Percentiles rank a stretch among this genome's conserved stretches.
These are phyloP conservation scores for Cheilosia scutellata DNA, from an alignment of 2,888 invertebrate species.

Conservation along the genomic window DNA sequence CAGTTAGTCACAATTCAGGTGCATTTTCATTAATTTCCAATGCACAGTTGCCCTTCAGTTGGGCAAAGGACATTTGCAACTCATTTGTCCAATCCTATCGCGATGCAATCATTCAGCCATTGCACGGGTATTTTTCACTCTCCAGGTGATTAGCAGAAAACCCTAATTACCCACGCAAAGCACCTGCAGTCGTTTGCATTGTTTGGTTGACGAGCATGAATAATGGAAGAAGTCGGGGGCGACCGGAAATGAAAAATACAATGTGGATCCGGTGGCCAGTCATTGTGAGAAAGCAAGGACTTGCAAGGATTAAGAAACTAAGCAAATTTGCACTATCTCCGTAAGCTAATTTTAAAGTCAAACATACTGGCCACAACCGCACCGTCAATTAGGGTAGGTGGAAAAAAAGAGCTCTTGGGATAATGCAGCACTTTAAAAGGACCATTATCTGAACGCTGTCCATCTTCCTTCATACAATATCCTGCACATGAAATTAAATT, in stretches of 20 bases:
- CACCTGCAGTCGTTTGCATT: slow-evolving; percentile 37
- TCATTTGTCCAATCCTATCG: slow-evolving; percentile 66
- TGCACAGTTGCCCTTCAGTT: neutral
- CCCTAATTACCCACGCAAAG: slow-evolving; percentile 55
- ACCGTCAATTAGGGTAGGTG: slow-evolving; percentile 7
- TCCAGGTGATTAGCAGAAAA: slow-evolving; percentile 53
- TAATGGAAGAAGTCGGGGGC: slow-evolving; percentile 16
- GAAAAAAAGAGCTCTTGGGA: slow-evolving; percentile 13
- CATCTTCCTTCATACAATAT: slow-evolving; percentile 4
- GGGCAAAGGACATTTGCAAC: slow-evolving; percentile 29
- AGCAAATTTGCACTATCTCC: slow-evolving; percentile 39
- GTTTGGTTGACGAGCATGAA: slow-evolving; percentile 34
- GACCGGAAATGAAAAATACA: slow-evolving; percentile 41
- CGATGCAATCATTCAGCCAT: slow-evolving; percentile 54
- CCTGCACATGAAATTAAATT: slow-evolving; percentile 60
- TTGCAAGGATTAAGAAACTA: slow-evolving; percentile 31
- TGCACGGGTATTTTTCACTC: slow-evolving; percentile 55
- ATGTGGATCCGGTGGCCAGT: neutral
- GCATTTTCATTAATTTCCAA: slow-evolving; percentile 24
- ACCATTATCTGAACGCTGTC: slow-evolving; percentile 8
- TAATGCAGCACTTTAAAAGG: slow-evolving; percentile 34
- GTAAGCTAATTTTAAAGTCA: slow-evolving; percentile 38
- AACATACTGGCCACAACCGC: slow-evolving; percentile 19
- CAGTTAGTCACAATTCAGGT: neutral
- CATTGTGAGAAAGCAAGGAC: neutral